Evolutionary conservation across 2,888 invertebrate genomes (phyloP).

Genomic region (Gastracanthus pulcherrimus): DNA sequence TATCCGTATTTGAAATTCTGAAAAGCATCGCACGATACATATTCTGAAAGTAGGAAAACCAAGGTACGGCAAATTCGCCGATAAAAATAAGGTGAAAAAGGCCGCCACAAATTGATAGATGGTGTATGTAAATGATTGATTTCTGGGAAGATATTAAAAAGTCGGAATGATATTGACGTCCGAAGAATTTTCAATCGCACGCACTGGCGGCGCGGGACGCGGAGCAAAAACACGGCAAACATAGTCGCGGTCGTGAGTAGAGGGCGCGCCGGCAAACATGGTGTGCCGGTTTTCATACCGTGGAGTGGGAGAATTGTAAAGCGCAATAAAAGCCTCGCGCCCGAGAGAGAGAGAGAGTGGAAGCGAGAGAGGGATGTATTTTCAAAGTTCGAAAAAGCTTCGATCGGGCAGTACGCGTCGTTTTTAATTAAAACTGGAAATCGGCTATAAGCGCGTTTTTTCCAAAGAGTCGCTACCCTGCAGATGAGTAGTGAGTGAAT

Average conservation of each 20-base stretch:
- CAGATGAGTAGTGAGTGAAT: neutral
- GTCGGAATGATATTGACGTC: neutral
- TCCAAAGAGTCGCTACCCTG: neutral
- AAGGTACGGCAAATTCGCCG: neutral
- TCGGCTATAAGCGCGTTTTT: neutral
- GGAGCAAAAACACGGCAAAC: neutral
- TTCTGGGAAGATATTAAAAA: neutral
- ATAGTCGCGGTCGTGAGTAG: neutral
- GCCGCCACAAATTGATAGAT: neutral
- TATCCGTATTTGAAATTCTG: neutral
- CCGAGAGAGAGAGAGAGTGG: neutral
- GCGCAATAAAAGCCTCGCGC: neutral
- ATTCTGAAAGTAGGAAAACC: neutral
- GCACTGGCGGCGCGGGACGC: neutral
- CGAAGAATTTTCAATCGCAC: neutral
- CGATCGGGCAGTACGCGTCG: neutral
- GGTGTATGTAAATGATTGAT: neutral
- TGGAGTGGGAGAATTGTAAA: neutral
- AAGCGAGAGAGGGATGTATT: neutral
- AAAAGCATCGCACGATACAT: neutral
- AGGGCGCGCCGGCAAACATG: neutral
- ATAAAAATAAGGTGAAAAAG: neutral
- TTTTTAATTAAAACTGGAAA: slow-evolving; percentile 27
- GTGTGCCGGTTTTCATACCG: neutral
- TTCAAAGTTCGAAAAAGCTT: neutral